Base-by-base conservation (phyloP, 1,140 invertebrate species). In the Pogonomyrmex californicus region DNA sequence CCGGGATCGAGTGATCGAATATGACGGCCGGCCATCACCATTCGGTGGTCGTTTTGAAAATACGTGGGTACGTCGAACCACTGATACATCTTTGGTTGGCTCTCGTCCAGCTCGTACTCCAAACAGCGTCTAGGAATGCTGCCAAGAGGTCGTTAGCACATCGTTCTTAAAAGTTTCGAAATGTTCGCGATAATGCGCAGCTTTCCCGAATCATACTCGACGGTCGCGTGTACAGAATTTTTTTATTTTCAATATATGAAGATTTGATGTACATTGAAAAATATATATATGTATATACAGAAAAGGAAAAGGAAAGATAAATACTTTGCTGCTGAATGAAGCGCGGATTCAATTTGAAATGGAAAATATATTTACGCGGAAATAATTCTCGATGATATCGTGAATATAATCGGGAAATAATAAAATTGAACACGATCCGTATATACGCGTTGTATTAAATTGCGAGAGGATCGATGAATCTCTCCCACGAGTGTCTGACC, bases 51-150 rank as follows among this genome's bases (percentile, higher is more conserved):
- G 68, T 49, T 75, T 83, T 83, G 54, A 17, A 70, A 81, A 49
- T 93, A 96, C 68, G 93, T 95, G 4, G 96, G 96, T 78, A 96
- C 95, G 91, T 96, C 96, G 90, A 96, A 96, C 94, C 96, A 97
- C 88, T 97, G 96, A 94, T 96, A 96, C 9, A 93, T 81, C 91
- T 95, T 96, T 12, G 94, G 75, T 87, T 93, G 91, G 12, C 83
- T 93, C 75, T 95, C 93, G 87, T 97, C 95, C 70, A 96, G 93
- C 83, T 95, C 92, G 88, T 96, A 97, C 73, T 95, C 95, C 51
- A 96, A 87, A 90, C 96, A 97, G 3, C 95, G 93, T 86, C 89
- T 91, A 70, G 91, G 91, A 73, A 89, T 92, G 5, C 86, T 90
- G 86, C 68, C 76, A 75, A 75, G 51, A 51, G 65, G 63, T 85